Conservation (phyloP, 2,797 vertebrate species). For the Poeciliopsis paucimaculata region DNA sequence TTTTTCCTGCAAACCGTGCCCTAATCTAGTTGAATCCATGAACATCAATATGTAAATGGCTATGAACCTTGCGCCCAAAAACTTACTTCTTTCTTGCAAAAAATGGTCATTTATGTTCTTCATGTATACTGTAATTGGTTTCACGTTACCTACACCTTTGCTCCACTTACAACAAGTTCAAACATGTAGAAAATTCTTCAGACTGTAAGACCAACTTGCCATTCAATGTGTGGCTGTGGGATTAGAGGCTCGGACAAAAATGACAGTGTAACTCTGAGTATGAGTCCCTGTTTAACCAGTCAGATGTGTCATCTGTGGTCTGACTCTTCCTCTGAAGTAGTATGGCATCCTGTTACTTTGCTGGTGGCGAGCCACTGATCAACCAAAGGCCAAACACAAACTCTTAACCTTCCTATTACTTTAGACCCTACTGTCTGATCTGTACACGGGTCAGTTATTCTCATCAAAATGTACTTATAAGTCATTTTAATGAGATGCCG, state of each 20-base stretch:
- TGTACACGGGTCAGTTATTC: too few relatives aligned
- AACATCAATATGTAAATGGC: background rate
- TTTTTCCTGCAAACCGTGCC: background rate
- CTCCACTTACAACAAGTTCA: background rate
- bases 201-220: constrained; percentile 6
- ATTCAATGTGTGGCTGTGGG: constrained; percentile 12
- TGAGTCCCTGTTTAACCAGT: constrained; percentile 60
- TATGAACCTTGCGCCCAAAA: background rate
- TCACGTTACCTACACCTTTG: background rate
- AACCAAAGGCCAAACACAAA: constrained; percentile 20
- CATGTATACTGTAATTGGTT: background rate
- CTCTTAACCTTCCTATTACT: background rate
- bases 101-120: background rate
- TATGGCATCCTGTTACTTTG: constrained; percentile 44
- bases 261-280: constrained; percentile 35
- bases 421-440: too few relatives aligned
- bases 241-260: constrained; percentile 48
- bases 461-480: background rate
- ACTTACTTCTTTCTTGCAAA: too few relatives aligned
- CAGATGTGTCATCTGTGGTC: constrained; percentile 53
- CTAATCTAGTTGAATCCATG: background rate
- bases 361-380: constrained; percentile 29
- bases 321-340: constrained; percentile 54
- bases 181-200: constrained; percentile 1
- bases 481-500: background rate